Evolutionary conservation across 2,888 invertebrate species (phyloP), one percentile per base, ranked within the genome.

Genomic region (Trachelus troglodyta): DNA sequence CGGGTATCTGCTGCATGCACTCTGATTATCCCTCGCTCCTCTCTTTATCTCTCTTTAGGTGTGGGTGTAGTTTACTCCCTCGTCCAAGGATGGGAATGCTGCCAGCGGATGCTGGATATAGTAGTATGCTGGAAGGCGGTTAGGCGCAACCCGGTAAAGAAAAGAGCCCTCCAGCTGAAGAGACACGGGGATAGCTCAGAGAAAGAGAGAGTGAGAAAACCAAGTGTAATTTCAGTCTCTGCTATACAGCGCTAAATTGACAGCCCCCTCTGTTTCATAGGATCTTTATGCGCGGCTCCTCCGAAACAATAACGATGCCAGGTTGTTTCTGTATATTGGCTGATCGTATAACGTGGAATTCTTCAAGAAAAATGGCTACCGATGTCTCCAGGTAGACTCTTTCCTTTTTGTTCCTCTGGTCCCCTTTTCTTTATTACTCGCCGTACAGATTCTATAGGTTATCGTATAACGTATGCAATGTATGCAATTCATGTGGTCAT

Each of bases 241-340:
- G n/a, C 76, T 80, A 74, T 56, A 79, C 75, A 73, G 75, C 80
- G 81, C 83, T 86, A 85, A 85, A 86, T 85, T 85, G 86, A 84
- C 85, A 86, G 80, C 76, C 75, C 78, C 81, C 80, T 79, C 84
- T 83, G 82, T 82, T 80, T 77, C 81, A 37, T 37, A 76, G 75
- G 79, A 79, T 40, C 77, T 86, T 86, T 85, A 85, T 81, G 85
- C 81, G 77, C 80, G 78, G 76, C 78, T 76, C 79, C 81, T 77
- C 79, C 84, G 82, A 83, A 85, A 85, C 85, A 86, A 84, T 86
- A 82, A 86, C 80, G 77, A 84, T 77, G 77, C 79, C 69, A 40
- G 40, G 40, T 40, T 40, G 40, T 40, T 40, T 40, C 40, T 40
- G 40, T 40, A 40, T 40, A 40, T 40, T 40, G 40, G 15, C 40